Percentiles rank a stretch among this genome's conserved stretches.
These are phyloP conservation scores for Antechinus stuartii DNA, from an alignment of 2,113 vertebrate genomes.

Conservation along the genomic window DNA sequence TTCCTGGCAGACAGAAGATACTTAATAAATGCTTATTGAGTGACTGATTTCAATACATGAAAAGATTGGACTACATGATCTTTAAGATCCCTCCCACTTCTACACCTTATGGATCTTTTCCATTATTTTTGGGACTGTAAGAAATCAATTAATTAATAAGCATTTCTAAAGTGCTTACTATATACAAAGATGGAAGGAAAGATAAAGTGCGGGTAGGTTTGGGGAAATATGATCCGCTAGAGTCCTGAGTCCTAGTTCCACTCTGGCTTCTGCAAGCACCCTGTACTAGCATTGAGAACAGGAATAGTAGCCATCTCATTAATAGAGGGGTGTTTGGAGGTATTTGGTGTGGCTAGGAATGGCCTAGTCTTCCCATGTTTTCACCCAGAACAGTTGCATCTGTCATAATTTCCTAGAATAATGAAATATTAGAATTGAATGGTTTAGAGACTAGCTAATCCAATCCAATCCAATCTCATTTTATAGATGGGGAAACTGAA, in stretches of 20 bases:
- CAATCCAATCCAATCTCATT: neutral
- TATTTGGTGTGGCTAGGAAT: neutral
- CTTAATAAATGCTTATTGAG: neutral
- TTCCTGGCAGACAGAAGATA: neutral
- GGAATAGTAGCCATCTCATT: conserved; percentile 13
- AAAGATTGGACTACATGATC: neutral
- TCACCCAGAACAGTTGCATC: neutral
- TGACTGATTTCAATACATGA: neutral
- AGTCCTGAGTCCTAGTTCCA: neutral
- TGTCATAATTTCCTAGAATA: neutral
- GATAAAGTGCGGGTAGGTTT: neutral
- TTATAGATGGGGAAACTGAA: neutral
- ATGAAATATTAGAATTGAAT: neutral
- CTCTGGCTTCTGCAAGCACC: neutral
- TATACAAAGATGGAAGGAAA: neutral
- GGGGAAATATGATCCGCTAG: neutral
- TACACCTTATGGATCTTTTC: neutral
- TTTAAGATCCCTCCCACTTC: neutral
- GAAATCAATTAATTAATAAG: neutral
- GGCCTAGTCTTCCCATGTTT: neutral
- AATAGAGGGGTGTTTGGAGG: neutral
- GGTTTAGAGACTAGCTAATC: neutral
- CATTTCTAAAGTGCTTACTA: neutral
- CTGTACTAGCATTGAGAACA: neutral
- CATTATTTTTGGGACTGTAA: neutral